Evolutionary conservation across 2,797 vertebrate species (phyloP), one percentile per base, ranked within the genome.

Genomic region (Scarus forsteni): DNA sequence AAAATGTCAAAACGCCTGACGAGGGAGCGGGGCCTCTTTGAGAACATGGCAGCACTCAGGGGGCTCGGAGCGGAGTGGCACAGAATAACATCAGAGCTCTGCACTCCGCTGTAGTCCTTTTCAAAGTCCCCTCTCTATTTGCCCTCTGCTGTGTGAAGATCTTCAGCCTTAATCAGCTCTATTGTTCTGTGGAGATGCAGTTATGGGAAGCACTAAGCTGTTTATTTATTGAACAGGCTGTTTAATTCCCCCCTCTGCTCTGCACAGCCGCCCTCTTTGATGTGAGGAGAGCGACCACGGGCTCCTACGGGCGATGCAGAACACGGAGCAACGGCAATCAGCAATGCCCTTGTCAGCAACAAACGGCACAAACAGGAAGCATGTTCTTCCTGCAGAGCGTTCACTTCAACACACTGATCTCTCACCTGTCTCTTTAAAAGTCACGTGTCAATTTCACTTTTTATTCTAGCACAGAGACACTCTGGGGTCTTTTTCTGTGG

Each of bases 171-270:
- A 91, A 92, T 92, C 92, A 91, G 79, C 76, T 69, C 81, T 52
- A 86, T 89, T 89, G 87, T 91, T 87, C 85, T 84, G 80, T 75
- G 72, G 83, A 81, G 85, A 92, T 84, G 71, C 72, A 76, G 78
- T 90, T 88, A 85, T 77, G 77, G 73, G 80, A 73, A 84, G 75
- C 70, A 53, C 91, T 93, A 92, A 93, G 92, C 90, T 92, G 90
- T 92, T 94, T 93, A 93, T 93, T 92, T 93, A 93, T 91, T 90
- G 85, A 93, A 88, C 83, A 87, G 86, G 54, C 84, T 78, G 71
- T 91, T 93, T 92, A 92, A 92, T 89, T 77, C 78, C 67, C 75
- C 72, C 79, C 83, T 66, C 79, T 67, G 73, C 66, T 14, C 76
- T 54, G 81, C 66, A 64, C 84, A 76, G 70, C 73, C 80, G 52